phyloP scores from a whole-genome alignment of 1,140 invertebrate genomes.

The Parapsyche elsis region DNA sequence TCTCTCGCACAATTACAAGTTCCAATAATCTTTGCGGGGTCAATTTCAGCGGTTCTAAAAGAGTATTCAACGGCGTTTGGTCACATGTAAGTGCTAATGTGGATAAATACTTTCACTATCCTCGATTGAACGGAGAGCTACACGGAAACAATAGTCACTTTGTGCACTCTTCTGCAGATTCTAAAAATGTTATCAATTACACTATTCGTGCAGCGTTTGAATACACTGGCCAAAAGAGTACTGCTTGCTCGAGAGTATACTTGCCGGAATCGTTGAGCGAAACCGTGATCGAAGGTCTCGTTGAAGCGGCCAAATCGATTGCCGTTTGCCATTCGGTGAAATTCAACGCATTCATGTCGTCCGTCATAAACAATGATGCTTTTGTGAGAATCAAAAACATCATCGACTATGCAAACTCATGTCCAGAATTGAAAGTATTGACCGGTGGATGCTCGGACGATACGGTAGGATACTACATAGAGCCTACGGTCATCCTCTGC shows the following conservation, averaged over 20 bases:
- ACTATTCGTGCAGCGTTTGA: conserved; percentile 92
- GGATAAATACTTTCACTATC: conserved; percentile 84
- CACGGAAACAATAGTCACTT: conserved; percentile 98
- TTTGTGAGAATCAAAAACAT: conserved; percentile 87
- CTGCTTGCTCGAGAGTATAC: conserved; percentile 92
- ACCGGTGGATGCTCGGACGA: conserved; percentile 87
- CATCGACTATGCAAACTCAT: conserved; percentile 86
- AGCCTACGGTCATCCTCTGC: conserved; percentile 88
- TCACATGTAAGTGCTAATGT: conserved; percentile 87
- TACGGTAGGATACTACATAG: conserved; percentile 86
- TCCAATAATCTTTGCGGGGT: conserved; percentile 86
- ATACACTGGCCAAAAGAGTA: conserved; percentile 94
- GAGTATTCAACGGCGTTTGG: conserved; percentile 90
- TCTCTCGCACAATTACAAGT: conserved; percentile 86
- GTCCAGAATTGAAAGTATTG: conserved; percentile 77
- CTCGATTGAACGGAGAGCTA: conserved; percentile 90
- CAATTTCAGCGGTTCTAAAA: conserved; percentile 94
- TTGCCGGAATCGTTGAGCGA: conserved; percentile 88
- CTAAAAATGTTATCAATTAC: conserved; percentile 77
- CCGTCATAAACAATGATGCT: conserved; percentile 92
- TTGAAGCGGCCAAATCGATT: conserved; percentile 70
- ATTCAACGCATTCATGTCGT: conserved; percentile 82
- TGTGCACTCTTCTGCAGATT: conserved; percentile 86
- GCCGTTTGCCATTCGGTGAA: conserved; percentile 86
- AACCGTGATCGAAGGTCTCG: conserved; percentile 75